Evolutionary conservation across 2,113 vertebrate species (phyloP).

Genomic region (Perca fluviatilis): DNA sequence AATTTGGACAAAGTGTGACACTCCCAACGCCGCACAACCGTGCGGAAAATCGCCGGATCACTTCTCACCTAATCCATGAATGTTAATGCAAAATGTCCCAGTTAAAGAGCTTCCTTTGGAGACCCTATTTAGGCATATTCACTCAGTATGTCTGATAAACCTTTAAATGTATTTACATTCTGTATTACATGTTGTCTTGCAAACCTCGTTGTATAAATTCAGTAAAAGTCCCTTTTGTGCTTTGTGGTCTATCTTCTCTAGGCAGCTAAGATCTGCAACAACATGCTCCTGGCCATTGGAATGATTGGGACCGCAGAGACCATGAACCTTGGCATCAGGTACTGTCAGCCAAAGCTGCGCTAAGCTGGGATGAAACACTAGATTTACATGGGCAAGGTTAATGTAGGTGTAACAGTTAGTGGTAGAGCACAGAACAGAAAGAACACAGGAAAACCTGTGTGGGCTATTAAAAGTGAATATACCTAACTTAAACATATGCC

Average conservation of each 20-base stretch:
- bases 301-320: slow-evolving; percentile 97
- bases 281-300: slow-evolving; percentile 94
- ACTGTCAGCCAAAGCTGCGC: slow-evolving; percentile 22
- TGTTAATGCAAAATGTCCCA: not conserved
- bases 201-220: slow-evolving; percentile 9
- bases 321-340: slow-evolving; percentile 99
- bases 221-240: slow-evolving; percentile 46
- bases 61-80: not conserved
- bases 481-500: not conserved
- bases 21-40: no score
- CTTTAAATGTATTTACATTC: not conserved
- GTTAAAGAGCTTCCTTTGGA: not conserved
- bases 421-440: not conserved
- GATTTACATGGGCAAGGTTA: slow-evolving; percentile 20
- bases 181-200: not conserved
- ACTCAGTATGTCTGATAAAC: not conserved
- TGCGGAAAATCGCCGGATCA: no score
- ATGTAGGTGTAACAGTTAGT: not conserved
- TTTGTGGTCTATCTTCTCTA: slow-evolving; percentile 59
- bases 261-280: slow-evolving; percentile 98
- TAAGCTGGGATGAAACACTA: not conserved
- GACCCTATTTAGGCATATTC: not conserved
- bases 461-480: not conserved
- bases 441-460: not conserved
- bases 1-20: no score